A percentile compares a stretch with the other conserved stretches of the same genome.
Conservation (phyloP, 2,797 vertebrate species). For the Hydrophis major region DNA sequence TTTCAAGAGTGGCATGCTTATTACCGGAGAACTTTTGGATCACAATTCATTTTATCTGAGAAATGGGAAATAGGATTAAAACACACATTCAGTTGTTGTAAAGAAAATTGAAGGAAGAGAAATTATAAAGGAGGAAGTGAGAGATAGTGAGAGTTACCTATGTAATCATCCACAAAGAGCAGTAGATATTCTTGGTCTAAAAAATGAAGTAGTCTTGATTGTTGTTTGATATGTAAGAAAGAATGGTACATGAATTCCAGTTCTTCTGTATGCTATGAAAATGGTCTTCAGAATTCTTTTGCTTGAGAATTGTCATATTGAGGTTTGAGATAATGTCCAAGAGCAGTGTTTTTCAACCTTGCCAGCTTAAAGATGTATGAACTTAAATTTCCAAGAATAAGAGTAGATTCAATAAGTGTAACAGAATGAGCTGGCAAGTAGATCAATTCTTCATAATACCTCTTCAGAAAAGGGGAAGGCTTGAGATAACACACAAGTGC, state of each 20-base stretch:
- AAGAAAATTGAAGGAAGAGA: neutral
- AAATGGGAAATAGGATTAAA: neutral
- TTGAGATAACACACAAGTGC: neutral
- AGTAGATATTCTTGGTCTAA: neutral
- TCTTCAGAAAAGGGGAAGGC: neutral
- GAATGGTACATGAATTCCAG: neutral
- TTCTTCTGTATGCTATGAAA: neutral
- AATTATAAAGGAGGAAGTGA: neutral
- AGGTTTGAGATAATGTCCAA: neutral
- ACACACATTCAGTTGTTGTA: neutral
- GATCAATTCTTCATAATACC: neutral
- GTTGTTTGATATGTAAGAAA: neutral
- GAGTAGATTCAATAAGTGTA: neutral
- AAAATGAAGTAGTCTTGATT: neutral
- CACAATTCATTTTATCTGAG: neutral
- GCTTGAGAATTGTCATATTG: neutral
- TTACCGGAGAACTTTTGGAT: neutral
- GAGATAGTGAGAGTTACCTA: neutral
- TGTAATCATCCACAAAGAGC: neutral
- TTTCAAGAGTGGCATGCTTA: neutral
- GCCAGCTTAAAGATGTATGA: neutral
- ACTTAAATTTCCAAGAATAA: neutral
- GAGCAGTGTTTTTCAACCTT: neutral
- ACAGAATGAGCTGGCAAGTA: neutral
- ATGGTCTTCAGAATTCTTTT: neutral